Conservation (phyloP, 2,888 invertebrate species). For the Pachymerium ferrugineum region DNA sequence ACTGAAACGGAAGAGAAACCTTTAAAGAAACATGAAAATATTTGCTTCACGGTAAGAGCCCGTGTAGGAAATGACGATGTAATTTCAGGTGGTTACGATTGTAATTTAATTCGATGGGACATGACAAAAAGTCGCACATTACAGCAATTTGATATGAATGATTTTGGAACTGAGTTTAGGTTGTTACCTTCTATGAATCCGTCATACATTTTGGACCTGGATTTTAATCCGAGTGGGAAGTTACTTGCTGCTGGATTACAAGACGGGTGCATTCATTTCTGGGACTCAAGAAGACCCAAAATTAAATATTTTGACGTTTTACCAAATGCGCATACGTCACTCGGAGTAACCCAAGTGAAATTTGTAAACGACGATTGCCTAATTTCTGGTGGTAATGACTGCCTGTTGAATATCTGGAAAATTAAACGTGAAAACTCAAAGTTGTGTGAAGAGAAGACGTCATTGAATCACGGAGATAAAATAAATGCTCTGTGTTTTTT, state of each 20-base stretch:
- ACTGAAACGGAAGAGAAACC: not conserved
- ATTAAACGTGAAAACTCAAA: not conserved
- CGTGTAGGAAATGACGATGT: not conserved
- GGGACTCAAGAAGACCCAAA: not conserved
- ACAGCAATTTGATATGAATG: not conserved
- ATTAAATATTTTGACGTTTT: not conserved
- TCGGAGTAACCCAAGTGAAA: slow-evolving; percentile 16
- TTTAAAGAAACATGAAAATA: not conserved
- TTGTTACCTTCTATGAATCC: slow-evolving; percentile 17
- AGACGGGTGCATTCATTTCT: not conserved
- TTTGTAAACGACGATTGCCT: not conserved
- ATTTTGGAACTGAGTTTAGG: not conserved
- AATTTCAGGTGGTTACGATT: slow-evolving; percentile 29
- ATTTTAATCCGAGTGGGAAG: not conserved
- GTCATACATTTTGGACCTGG: not conserved
- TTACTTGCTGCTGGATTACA: slow-evolving; percentile 16
- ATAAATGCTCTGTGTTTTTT: not conserved
- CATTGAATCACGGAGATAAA: not conserved
- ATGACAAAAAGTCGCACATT: not conserved
- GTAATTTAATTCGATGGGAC: not conserved
- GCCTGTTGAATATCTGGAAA: not conserved
- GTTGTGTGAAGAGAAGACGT: not conserved
- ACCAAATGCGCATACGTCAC: not conserved
- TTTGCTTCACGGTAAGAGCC: not conserved
- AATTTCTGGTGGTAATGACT: slow-evolving; percentile 28